These are phyloP conservation scores for Tillus elongatus DNA, from an alignment of 2,888 invertebrate genomes.

Conservation along the genomic window DNA sequence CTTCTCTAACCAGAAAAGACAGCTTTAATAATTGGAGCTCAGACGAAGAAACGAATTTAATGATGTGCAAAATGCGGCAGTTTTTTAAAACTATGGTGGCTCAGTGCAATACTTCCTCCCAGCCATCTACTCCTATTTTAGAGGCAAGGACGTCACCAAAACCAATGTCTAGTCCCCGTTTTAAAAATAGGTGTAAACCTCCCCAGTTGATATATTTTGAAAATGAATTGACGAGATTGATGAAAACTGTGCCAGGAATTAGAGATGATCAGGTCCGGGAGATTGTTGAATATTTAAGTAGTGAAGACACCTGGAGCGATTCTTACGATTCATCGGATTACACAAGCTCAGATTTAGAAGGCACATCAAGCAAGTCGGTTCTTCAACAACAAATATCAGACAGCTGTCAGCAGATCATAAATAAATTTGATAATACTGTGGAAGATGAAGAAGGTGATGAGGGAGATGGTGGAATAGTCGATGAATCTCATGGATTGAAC, in stretches of 20 bases:
- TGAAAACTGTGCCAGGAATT: slow-evolving; percentile 90
- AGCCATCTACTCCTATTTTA: slow-evolving; percentile 45
- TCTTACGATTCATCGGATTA: slow-evolving; percentile 89
- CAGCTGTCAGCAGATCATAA: slow-evolving; percentile 80
- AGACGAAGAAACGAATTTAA: slow-evolving; percentile 86
- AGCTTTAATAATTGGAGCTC: slow-evolving; percentile 92
- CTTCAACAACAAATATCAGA: slow-evolving; percentile 79
- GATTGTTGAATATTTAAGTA: slow-evolving; percentile 85
- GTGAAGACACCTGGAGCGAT: slow-evolving; percentile 90
- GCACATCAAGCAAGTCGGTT: slow-evolving; percentile 57
- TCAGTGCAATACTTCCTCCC: slow-evolving; percentile 39
- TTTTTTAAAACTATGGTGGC: slow-evolving; percentile 89
- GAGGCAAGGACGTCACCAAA: slow-evolving; percentile 33
- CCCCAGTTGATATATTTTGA: slow-evolving; percentile 83
- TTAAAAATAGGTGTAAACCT: slow-evolving; percentile 61
- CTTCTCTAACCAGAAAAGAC: slow-evolving; percentile 69
- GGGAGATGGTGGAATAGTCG: slow-evolving; percentile 44
- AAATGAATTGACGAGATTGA: slow-evolving; percentile 77
- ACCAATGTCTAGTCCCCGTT: slow-evolving; percentile 50
- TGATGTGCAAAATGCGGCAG: slow-evolving; percentile 92
- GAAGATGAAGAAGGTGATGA: slow-evolving; percentile 50
- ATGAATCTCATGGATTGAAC: slow-evolving; percentile 46
- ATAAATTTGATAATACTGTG: slow-evolving; percentile 63
- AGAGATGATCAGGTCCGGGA: slow-evolving; percentile 84
- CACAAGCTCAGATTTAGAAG: slow-evolving; percentile 79